phyloP scores from a whole-genome alignment of 2,888 invertebrate species.

The Nemotelus nigrinus region DNA sequence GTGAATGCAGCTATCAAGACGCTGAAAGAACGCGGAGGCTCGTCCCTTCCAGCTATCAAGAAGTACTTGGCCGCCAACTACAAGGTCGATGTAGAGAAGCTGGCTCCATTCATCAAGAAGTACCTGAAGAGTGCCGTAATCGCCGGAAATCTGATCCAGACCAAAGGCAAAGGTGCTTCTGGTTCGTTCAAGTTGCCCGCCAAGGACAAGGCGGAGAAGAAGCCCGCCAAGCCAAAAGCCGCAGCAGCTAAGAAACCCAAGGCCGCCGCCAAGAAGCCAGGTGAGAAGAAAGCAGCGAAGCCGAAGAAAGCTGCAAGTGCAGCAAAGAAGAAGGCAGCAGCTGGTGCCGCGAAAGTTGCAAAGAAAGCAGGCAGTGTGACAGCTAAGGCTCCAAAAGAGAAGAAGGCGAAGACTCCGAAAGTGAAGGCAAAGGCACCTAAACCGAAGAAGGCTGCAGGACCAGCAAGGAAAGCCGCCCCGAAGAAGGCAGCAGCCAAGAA shows the following conservation, averaged over 20 bases:
- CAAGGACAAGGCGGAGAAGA: neutral
- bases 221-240: neutral
- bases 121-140: conserved; percentile 69
- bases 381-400: neutral
- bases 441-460: conserved; percentile 5
- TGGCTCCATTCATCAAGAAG: conserved; percentile 70
- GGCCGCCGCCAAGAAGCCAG: neutral
- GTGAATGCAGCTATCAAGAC: conserved; percentile 70
- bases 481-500: conserved; percentile 27
- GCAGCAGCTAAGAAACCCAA: conserved; percentile 41
- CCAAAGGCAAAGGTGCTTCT: conserved; percentile 55
- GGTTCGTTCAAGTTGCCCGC: conserved; percentile 53
- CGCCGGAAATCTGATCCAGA: conserved; percentile 62
- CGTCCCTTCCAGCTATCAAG: conserved; percentile 64
- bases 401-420: conserved; percentile 11
- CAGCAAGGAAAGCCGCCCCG: neutral
- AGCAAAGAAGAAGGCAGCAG: conserved; percentile 10
- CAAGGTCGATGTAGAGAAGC: conserved; percentile 70
- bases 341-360: neutral
- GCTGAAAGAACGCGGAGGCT: conserved; percentile 49
- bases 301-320: neutral
- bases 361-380: neutral
- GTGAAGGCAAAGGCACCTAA: conserved; percentile 23
- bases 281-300: conserved; percentile 49
- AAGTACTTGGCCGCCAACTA: conserved; percentile 71